These are phyloP conservation scores for Plutomurus gul DNA, from an alignment of 1,140 invertebrate species.

Conservation along the genomic window DNA sequence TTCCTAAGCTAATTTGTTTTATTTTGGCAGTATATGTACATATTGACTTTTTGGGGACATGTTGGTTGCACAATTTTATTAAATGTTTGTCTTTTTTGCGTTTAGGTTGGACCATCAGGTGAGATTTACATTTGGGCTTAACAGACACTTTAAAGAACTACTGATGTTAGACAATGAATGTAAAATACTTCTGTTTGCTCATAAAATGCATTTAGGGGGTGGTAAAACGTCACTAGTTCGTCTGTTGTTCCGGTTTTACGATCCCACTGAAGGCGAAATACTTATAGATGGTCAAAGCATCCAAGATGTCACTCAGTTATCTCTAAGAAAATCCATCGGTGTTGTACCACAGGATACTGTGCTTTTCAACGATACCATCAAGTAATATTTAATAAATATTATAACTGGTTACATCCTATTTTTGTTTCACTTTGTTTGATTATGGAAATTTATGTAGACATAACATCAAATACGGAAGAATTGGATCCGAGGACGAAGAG, in stretches of 20 bases:
- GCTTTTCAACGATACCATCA: slow-evolving; percentile 92
- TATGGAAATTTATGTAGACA: slow-evolving; percentile 65
- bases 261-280: slow-evolving; percentile 82
- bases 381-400: slow-evolving; percentile 58
- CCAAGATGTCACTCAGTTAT: slow-evolving; percentile 75
- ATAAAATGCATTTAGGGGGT: too few relatives aligned
- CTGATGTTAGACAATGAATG: too few relatives aligned
- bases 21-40: background rate
- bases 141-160: too few relatives aligned
- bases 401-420: background rate
- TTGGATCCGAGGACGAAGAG: slow-evolving; percentile 77
- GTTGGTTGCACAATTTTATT: background rate
- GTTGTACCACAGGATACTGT: slow-evolving; percentile 98
- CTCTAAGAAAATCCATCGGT: slow-evolving; percentile 76
- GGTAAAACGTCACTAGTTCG: slow-evolving; percentile 95
- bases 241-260: slow-evolving; percentile 93
- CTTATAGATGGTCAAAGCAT: slow-evolving; percentile 85
- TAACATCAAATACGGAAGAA: slow-evolving; percentile 92
- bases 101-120: slow-evolving; percentile 83
- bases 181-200: too few relatives aligned
- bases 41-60: background rate
- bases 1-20: slow-evolving; percentile 44
- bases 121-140: too few relatives aligned
- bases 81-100: background rate
- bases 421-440: background rate